Conservation (phyloP, 2,888 invertebrate genomes). For the Calliphora vomitoria region DNA sequence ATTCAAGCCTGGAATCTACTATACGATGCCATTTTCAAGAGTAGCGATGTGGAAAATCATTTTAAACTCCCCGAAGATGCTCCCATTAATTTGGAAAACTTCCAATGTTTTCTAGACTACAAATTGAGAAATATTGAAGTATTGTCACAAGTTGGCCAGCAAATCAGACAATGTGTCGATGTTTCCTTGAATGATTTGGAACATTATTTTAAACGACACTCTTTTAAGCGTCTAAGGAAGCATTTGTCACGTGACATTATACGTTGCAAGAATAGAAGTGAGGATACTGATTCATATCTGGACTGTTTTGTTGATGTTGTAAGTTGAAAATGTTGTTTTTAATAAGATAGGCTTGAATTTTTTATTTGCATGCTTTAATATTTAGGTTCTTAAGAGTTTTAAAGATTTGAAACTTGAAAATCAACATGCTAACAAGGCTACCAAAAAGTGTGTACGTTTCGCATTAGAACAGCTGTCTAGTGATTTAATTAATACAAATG, state of each 20-base stretch:
- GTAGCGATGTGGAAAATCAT: background rate
- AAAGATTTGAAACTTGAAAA: background rate
- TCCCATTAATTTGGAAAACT: background rate
- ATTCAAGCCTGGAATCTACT: background rate
- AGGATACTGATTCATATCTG: background rate
- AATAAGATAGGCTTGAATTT: background rate
- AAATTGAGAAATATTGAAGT: background rate
- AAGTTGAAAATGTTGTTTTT: background rate
- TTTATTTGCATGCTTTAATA: background rate
- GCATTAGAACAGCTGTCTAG: background rate
- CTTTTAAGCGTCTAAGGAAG: background rate
- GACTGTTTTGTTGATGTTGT: conserved; percentile 25
- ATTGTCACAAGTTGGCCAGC: background rate
- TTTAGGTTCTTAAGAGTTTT: conserved; percentile 28
- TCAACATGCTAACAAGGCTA: background rate
- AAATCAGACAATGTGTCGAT: conserved; percentile 1
- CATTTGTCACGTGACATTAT: background rate
- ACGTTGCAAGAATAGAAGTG: background rate
- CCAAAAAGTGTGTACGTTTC: background rate
- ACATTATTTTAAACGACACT: conserved; percentile 1
- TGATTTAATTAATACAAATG: background rate
- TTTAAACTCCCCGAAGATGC: background rate
- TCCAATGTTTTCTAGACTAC: background rate
- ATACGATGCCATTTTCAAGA: conserved; percentile 8
- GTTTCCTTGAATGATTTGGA: background rate